These are phyloP conservation scores for Camelus bactrianus DNA, from an alignment of 2,113 vertebrate genomes.

Conservation along the genomic window DNA sequence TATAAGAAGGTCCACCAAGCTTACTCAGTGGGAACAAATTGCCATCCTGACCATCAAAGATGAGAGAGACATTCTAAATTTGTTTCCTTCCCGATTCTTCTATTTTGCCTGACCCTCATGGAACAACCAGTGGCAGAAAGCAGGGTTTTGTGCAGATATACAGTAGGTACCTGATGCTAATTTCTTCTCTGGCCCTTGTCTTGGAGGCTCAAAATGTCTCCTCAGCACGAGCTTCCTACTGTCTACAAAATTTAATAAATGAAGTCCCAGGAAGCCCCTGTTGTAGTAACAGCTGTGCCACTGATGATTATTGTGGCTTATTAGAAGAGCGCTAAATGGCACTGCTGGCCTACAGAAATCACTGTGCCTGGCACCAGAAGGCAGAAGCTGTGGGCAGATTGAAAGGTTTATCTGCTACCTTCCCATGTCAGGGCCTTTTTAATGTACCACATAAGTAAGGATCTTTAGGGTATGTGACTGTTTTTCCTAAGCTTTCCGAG, in stretches of 20 bases:
- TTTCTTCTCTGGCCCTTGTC: slow-evolving; percentile 48
- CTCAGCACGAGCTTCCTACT: slow-evolving; percentile 70
- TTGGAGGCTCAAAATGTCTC: slow-evolving; percentile 72
- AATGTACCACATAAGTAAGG: not conserved
- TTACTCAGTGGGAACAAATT: not conserved
- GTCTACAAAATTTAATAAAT: slow-evolving; percentile 78
- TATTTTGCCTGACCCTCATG: not conserved
- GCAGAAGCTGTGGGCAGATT: slow-evolving; percentile 42
- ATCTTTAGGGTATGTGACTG: not conserved
- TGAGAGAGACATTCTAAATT: not conserved
- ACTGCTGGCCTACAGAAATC: slow-evolving; percentile 71
- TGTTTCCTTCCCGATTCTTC: not conserved
- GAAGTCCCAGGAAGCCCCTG: slow-evolving; percentile 45
- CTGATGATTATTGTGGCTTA: slow-evolving; percentile 88
- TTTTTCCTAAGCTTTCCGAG: not conserved
- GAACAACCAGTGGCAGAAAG: slow-evolving; percentile 4
- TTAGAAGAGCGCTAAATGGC: slow-evolving; percentile 83
- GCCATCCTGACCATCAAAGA: not conserved
- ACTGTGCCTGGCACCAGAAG: slow-evolving; percentile 75
- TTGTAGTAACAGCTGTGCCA: slow-evolving; percentile 84
- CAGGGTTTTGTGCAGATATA: slow-evolving; percentile 79
- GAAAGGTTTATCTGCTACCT: slow-evolving; percentile 1
- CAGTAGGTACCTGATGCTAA: slow-evolving; percentile 70
- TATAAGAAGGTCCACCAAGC: not conserved
- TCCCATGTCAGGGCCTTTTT: not conserved